These are phyloP conservation scores for Chrysemys picta DNA, from an alignment of 2,113 vertebrate species.

Conservation along the genomic window DNA sequence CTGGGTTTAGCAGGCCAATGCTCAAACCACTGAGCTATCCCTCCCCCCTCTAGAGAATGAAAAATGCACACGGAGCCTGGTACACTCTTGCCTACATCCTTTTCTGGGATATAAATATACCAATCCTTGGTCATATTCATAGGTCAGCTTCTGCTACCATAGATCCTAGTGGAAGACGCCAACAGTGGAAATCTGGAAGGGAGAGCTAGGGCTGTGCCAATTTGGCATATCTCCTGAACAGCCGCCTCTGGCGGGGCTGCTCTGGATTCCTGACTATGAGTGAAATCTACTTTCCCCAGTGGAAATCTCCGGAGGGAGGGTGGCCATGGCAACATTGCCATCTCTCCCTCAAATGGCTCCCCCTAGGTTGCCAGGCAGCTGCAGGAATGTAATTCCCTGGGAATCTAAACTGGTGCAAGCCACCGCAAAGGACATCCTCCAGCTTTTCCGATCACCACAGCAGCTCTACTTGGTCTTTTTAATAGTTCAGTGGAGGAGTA, in stretches of 20 bases:
- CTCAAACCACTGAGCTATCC: no score
- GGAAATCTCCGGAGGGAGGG: not conserved
- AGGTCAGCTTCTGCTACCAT: not conserved
- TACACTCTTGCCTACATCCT: fast-evolving
- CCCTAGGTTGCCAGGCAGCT: not conserved
- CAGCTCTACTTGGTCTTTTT: slow-evolving; percentile 23
- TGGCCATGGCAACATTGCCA: not conserved
- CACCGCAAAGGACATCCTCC: not conserved
- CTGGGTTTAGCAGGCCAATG: no score
- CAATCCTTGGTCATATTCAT: not conserved
- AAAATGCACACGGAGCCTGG: not conserved
- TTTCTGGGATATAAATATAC: not conserved
- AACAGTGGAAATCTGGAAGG: not conserved
- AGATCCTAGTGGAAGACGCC: not conserved
- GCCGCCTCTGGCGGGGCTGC: not conserved
- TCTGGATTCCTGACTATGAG: slow-evolving; percentile 3
- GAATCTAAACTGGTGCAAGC: not conserved
- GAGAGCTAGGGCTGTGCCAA: not conserved
- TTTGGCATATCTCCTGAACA: not conserved
- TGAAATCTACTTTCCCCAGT: not conserved
- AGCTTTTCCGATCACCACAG: slow-evolving; percentile 34
- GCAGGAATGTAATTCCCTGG: not conserved
- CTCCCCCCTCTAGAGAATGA: not conserved
- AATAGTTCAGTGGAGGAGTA: slow-evolving; percentile 9
- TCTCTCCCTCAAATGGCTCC: not conserved